A percentile compares a stretch with the other conserved stretches of the same genome.
Conservation (phyloP, 2,888 invertebrate genomes). For the Nemotelus nigrinus region DNA sequence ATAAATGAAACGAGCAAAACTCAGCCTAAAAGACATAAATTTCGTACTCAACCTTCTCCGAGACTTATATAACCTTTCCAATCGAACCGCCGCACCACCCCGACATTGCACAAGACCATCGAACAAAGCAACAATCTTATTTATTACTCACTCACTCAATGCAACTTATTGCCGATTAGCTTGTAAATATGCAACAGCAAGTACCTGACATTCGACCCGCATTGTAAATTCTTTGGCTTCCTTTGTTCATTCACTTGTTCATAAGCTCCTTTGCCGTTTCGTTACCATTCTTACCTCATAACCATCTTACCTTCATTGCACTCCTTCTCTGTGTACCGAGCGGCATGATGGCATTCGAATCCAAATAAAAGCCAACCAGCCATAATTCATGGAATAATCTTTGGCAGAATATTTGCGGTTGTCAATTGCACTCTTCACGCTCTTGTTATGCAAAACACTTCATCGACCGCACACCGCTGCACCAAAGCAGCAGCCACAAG, state of each 20-base stretch:
- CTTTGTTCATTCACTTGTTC: not conserved
- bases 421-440: not conserved
- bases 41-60: no score
- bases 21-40: no score
- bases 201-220: slow-evolving; percentile 22
- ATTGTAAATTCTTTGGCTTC: slow-evolving; percentile 12
- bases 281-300: not conserved
- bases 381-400: slow-evolving; percentile 55
- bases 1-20: no score
- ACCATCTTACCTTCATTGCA: not conserved
- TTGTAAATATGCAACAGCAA: not conserved
- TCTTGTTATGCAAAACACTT: slow-evolving; percentile 38
- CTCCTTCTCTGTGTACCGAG: not conserved
- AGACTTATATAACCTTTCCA: no score
- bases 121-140: no score
- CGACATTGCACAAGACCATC: no score
- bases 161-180: slow-evolving; percentile 15
- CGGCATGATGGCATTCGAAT: slow-evolving; percentile 22
- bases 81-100: no score
- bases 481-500: slow-evolving; percentile 15
- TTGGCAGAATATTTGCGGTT: slow-evolving; percentile 50
- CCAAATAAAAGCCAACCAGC: slow-evolving; percentile 46
- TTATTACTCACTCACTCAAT: not conserved
- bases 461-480: not conserved
- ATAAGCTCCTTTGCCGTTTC: not conserved